Base-by-base conservation (phyloP, 2,113 vertebrate genomes). In the Mastomys natalensis region DNA sequence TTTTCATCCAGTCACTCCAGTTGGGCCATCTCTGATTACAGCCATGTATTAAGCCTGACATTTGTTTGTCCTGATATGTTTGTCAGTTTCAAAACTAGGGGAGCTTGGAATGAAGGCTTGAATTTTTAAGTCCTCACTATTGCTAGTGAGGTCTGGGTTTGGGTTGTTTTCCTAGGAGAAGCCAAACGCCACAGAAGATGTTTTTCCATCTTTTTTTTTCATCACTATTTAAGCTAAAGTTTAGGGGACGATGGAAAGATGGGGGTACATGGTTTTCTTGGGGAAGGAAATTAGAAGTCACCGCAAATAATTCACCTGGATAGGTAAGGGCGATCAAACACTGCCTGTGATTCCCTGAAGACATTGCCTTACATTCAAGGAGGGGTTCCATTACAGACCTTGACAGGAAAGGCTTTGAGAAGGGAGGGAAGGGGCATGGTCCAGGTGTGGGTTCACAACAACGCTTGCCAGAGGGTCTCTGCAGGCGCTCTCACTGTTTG, bases 271-370 rank as follows among this genome's bases (percentile, higher is more conserved):
- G 93, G 76, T 92, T 96, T 96, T 93, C 97, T 97, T 90, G 91
- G 72, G 89, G 92, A 73, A 94, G 96, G 95, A 97, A 96, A 96
- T 92, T 43, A 96, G 87, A 90, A 96, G 68, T 90, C 84, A 70
- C 97, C 92, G 66, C 97, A 96, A 89, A 96, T 96, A 85, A 97
- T 93, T 97, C 97, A 97, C 97, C 97, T 93, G 90, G 96, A n/a
- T 40, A 82, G 94, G 87, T 81, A 40, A 48, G 53, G 62, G 51
- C 26, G 6, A 90, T 74, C 80, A 82, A 87, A 96, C 93, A 92
- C 19, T 86, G 78, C 78, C 45, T 96, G 92, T 86, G 95, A 26
- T 15, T 84, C 78, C 55, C 77, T 70, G 82, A 66, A 66, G 58
- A 74, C 73, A 53, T 7, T 7, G 34, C 81, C 62, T 64, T 12